Base-by-base conservation (phyloP, 2,113 vertebrate species). In the Rafetus swinhoei region DNA sequence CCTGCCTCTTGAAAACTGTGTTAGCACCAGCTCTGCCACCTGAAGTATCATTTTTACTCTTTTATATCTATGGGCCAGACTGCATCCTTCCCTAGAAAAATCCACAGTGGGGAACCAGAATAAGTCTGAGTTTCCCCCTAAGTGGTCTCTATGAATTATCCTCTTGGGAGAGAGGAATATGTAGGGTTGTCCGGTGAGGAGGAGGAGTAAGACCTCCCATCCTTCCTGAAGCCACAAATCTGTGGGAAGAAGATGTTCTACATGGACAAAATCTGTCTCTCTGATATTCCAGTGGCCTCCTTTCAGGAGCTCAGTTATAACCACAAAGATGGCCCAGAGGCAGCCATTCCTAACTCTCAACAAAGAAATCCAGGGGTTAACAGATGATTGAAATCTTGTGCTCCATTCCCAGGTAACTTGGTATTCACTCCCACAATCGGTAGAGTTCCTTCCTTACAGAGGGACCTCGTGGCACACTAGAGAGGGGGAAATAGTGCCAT, bases 181-280 rank as follows among this genome's bases (percentile, higher is more conserved):
- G 65, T 45, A 39, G 3, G 74, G 74, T 76, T 25, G 24, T 76
- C 35, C 45, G 22, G 39, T 22, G 35, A 76, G 65, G 32, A n/a
- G 32, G 65, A 2, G 65, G 29, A 18, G 45, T 69, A 69, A 69
- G 16, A 5, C 11, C 9, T 24, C 39, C 39, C 35, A 22, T 45
- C 39, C 3, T 5, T 24, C n/a, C 85, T 54, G 62, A 77, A 85
- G 55, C 5, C 21, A 88, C 79, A 6, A 1, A 57, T 86, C 19
- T 57, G 1, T 74, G 6, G 18, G 27, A 1, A 25, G 9, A 35
- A 15, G 12, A 39, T 50, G 0, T 0, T 76, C 72, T 76, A 21
- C 9, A 89, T 45, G 56, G n/a, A 24, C 50, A n/a, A n/a, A 16
- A 32, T 69, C 65, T 35, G 65, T 16, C 65, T 19, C 32, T 69